phyloP scores from a whole-genome alignment of 2,797 vertebrate species.

The Periparus ater region DNA sequence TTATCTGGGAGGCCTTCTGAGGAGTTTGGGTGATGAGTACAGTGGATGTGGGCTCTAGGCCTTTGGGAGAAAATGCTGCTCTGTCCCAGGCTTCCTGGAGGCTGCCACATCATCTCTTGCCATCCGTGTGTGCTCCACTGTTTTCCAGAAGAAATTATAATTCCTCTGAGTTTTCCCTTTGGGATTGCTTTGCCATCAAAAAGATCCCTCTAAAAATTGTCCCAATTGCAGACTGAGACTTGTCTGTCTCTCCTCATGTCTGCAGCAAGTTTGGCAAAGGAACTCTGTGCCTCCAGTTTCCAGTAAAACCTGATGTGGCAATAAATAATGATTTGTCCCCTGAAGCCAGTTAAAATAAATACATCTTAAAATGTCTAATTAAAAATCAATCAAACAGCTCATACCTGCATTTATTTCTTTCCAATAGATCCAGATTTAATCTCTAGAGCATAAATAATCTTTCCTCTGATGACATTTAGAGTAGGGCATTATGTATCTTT shows the following conservation, averaged over 20 bases:
- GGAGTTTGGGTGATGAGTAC: neutral
- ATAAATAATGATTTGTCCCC: neutral
- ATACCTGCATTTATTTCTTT: neutral
- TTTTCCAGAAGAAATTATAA: neutral
- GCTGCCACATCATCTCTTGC: neutral
- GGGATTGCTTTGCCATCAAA: neutral
- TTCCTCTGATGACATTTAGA: neutral
- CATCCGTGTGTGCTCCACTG: accelerated
- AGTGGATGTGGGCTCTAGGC: neutral
- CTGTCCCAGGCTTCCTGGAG: neutral
- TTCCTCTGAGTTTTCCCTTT: neutral
- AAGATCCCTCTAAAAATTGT: neutral
- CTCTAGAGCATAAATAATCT: neutral
- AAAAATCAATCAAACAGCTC: neutral
- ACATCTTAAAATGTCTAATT: neutral
- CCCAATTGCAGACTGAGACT: neutral
- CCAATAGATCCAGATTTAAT: neutral
- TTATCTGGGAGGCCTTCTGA: neutral
- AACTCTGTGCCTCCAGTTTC: neutral
- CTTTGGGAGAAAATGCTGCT: neutral
- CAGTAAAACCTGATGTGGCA: neutral
- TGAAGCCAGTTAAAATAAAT: slow-evolving; percentile 16
- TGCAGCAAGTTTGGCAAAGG: neutral
- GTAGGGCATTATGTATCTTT: neutral
- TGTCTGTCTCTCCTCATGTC: neutral